Evolutionary conservation across 2,113 vertebrate species (phyloP).

Genomic region (Cyanoderma ruficeps): DNA sequence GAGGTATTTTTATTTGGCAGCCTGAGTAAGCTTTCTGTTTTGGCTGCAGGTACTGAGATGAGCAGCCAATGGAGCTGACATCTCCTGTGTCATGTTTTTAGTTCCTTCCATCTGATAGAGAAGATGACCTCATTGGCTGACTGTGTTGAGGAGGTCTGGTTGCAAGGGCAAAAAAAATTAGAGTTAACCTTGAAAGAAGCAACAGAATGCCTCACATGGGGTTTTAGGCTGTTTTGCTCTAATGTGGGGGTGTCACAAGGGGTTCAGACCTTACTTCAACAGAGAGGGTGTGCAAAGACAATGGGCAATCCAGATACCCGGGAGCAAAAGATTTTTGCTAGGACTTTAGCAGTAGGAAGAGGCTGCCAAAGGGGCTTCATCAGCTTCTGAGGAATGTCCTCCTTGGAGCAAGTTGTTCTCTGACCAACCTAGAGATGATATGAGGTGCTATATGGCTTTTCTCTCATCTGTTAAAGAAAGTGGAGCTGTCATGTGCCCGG

Average conservation of each 20-base stretch:
- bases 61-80: conserved; percentile 34
- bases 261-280: neutral
- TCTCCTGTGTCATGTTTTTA: conserved; percentile 51
- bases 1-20: conserved; percentile 60
- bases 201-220: neutral
- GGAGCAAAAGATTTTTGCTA: neutral
- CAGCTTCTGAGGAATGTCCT: neutral
- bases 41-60: conserved; percentile 55
- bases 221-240: neutral
- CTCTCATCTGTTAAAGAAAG: neutral
- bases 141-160: neutral
- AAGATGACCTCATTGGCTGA: conserved; percentile 41
- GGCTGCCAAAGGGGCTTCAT: neutral
- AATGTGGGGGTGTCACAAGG: neutral
- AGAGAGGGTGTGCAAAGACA: neutral
- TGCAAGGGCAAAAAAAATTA: conserved; percentile 35
- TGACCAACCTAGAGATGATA: neutral
- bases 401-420: neutral
- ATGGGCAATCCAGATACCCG: neutral
- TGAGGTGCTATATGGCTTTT: neutral
- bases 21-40: conserved; percentile 38
- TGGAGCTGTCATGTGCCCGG: neutral
- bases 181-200: conserved; percentile 36
- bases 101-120: conserved; percentile 53
- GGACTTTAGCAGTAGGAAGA: neutral